Base-by-base conservation (phyloP, 1,140 invertebrate species). In the Papilio xuthus region DNA sequence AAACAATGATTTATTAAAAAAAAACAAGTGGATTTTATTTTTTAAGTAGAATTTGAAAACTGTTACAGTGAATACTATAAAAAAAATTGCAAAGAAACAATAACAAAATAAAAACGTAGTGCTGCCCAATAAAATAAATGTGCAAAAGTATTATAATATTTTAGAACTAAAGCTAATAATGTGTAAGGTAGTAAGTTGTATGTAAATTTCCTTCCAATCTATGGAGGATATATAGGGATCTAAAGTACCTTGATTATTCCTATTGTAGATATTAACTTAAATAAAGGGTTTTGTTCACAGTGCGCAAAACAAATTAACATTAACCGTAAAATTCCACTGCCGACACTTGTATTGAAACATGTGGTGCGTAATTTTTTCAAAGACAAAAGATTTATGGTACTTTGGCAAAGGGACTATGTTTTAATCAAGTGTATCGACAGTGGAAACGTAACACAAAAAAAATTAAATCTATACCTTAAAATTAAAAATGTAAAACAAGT, bases 401-500 rank as follows among this genome's bases (percentile, higher is more conserved):
- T 37, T 37, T 37, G 7, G 32, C 32, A 37, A 7, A 37, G 32
- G 32, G 15, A 41, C 28, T 70, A 70, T 8, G 13, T 8, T 70
- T 70, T 37, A 37, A 4, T 47, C 26, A 70, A 70, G n/a, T 70
- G 23, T 10, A 4, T 47, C 13, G 13, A 32, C 28, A n/a, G 32
- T 70, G n/a, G 26, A 70, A 41, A 70, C 4, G 13, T 18, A 47
- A 72, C n/a, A n/a, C n/a, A 26, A 37, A 44, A 15, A 41, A 73
- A 28, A 13, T 47, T 47, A 23, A 47, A 73, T 50, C n/a, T 15
- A 72, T 44, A 20, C 32, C 42, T 73, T 73, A 73, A 73, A 47
- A 73, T 23, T 73, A 73, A 13, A 67, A 67, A 28, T 15, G 8
- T 50, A 73, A 44, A 72, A 73, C 8, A 20, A 23, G 3, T 28